Base-by-base conservation (phyloP, 2,888 invertebrate genomes). In the Liposcelis brunnea region DNA sequence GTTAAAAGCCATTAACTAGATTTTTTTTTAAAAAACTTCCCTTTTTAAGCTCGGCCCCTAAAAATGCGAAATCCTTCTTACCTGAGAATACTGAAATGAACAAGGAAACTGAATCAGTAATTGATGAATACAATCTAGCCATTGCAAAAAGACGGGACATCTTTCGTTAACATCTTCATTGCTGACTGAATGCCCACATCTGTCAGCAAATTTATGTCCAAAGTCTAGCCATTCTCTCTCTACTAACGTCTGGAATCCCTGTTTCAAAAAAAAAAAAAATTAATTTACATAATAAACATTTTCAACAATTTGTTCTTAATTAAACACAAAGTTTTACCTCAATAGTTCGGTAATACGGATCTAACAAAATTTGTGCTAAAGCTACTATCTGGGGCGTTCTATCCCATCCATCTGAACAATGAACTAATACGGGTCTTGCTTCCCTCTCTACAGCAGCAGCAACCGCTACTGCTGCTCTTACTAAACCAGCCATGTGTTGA, bases 391-490 rank as follows among this genome's bases (percentile, higher is more conserved):
- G 97, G 38, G 97, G 89, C 47, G 97, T 98, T 53, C 97, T 74
- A 67, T 98, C 97, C 97, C 97, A 97, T 40, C 97, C 97, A 67
- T 97, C 97, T 2, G 93, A 93, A 65, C 97, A 97, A 64, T 97
- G 97, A 8, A 98, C 93, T 49, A 98, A 69, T 45, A 93, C 95
- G 6, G 94, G 90, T 43, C 89, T 74, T 14, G 77, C 83, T 48
- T 85, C 83, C 43, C 74, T 71, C 54, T 82, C 80, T 48, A 90
- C 77, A 1, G 84, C 81, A 48, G 79, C 79, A 4, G 81, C 83
- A 31, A 87, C 81, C 7, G 79, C 77, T 53, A 77, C 71, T 15
- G 91, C 81, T 6, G 90, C 82, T 50, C 81, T 77, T 55, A 89
- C 64, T 48, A 94, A 70, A 15, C 83, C 83, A 12, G 85, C 80